These are phyloP conservation scores for Petromus typicus DNA, from an alignment of 2,113 vertebrate species.

Conservation along the genomic window DNA sequence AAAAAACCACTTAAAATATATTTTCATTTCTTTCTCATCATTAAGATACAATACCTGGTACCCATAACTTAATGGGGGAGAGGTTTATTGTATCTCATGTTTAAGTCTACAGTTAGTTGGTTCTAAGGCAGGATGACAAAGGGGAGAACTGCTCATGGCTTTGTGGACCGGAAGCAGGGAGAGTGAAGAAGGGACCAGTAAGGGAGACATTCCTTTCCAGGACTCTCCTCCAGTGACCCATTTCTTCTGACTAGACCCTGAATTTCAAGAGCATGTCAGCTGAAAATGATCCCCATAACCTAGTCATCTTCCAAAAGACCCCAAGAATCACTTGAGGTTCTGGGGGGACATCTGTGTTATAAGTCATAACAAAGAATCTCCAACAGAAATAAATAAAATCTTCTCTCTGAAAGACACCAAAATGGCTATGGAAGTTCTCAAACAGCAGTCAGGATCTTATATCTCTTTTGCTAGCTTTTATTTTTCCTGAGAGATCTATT, in stretches of 20 bases:
- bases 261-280: not conserved
- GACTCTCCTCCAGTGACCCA: not conserved
- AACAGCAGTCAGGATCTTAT: not conserved
- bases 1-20: not conserved
- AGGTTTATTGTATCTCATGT: not conserved
- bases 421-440: not conserved
- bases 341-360: not conserved
- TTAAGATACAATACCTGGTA: not conserved
- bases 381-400: not conserved
- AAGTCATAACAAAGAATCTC: not conserved
- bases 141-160: not conserved
- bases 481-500: not conserved
- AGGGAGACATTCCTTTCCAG: not conserved
- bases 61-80: not conserved
- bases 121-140: not conserved
- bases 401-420: not conserved
- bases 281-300: not conserved
- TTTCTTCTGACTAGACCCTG: not conserved
- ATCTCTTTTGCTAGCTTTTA: not conserved
- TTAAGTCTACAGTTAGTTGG: not conserved
- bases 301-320: not conserved
- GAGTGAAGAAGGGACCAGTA: not conserved
- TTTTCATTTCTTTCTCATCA: not conserved
- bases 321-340: not conserved
- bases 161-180: not conserved